A percentile compares a stretch with the other conserved stretches of the same genome.
Conservation (phyloP, 2,888 invertebrate species). For the Adela reaumurella region DNA sequence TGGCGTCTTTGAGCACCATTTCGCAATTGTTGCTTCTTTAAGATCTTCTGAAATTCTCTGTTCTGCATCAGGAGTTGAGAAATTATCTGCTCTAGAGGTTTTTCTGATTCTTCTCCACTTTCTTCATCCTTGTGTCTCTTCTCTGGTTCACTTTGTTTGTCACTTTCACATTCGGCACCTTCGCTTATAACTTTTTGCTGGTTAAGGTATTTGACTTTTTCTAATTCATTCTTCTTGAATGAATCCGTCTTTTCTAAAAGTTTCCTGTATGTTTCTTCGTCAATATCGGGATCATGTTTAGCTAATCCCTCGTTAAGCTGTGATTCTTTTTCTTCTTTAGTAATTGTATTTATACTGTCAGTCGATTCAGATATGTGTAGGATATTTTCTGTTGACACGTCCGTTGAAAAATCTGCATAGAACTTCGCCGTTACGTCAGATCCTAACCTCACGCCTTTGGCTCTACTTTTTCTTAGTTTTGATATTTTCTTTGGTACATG, state of each 20-base stretch:
- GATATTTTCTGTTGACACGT: slow-evolving; percentile 59
- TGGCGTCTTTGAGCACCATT: slow-evolving; percentile 52
- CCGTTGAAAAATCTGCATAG: slow-evolving; percentile 62
- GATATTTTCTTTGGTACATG: slow-evolving; percentile 68
- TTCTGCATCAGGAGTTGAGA: slow-evolving; percentile 80
- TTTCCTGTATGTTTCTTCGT: slow-evolving; percentile 45
- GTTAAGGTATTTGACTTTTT: slow-evolving; percentile 47
- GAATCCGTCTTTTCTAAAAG: slow-evolving; percentile 53
- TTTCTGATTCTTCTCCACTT: slow-evolving; percentile 40
- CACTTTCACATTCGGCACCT: slow-evolving; percentile 31
- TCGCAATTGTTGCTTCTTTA: slow-evolving; percentile 67
- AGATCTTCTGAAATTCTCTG: slow-evolving; percentile 73
- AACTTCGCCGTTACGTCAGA: slow-evolving; percentile 60
- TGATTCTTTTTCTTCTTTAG: slow-evolving; percentile 24
- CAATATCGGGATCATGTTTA: slow-evolving; percentile 40
- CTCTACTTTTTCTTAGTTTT: slow-evolving; percentile 65
- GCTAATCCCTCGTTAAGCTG: slow-evolving; percentile 20
- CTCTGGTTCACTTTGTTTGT: slow-evolving; percentile 21
- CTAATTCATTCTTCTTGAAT: slow-evolving; percentile 50
- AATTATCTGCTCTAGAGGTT: slow-evolving; percentile 72
- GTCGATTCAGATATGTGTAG: slow-evolving; percentile 63
- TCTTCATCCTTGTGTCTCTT: slow-evolving; percentile 20
- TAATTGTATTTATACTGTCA: slow-evolving; percentile 48
- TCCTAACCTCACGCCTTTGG: slow-evolving; percentile 45
- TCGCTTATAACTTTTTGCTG: slow-evolving; percentile 48